phyloP scores from a whole-genome alignment of 1,140 invertebrate genomes.

The Drosophila ficusphila region DNA sequence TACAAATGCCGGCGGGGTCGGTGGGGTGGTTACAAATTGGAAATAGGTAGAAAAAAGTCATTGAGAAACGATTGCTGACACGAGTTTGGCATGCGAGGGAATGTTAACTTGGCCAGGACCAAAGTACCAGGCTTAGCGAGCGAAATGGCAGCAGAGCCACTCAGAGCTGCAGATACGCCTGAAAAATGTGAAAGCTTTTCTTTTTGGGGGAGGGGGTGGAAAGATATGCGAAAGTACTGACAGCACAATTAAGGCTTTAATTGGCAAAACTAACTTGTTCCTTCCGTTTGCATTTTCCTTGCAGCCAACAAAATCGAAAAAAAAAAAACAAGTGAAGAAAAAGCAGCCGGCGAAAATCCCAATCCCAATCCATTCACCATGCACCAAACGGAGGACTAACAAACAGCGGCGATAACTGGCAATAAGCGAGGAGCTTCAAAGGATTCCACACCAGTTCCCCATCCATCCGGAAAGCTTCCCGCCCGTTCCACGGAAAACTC shows the following conservation, averaged over 20 bases:
- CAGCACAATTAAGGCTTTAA: constrained; percentile 75
- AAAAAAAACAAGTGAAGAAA: constrained; percentile 1
- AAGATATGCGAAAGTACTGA: constrained; percentile 34
- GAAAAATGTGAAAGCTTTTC: constrained; percentile 56
- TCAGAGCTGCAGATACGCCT: constrained; percentile 22
- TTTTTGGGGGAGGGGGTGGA: background rate
- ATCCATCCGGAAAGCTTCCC: constrained; percentile 3
- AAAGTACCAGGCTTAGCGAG: constrained; percentile 23
- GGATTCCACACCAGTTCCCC: constrained; percentile 28
- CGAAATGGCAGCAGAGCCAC: constrained; percentile 8
- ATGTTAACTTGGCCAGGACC: constrained; percentile 44
- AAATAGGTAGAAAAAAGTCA: constrained; percentile 76
- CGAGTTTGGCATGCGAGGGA: constrained; percentile 50
- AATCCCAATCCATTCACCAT: constrained; percentile 32
- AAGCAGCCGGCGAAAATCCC: constrained; percentile 38
- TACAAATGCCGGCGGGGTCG: constrained; percentile 24
- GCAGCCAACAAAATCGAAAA: constrained; percentile 9
- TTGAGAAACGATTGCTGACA: constrained; percentile 80
- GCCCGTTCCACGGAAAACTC: constrained; percentile 3
- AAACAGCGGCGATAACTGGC: constrained; percentile 44
- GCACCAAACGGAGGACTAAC: constrained; percentile 28
- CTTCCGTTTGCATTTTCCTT: constrained; percentile 26
- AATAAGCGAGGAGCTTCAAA: constrained; percentile 40
- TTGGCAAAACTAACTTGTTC: constrained; percentile 62
- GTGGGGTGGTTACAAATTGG: constrained; percentile 62